phyloP scores from a whole-genome alignment of 2,888 invertebrate genomes.

The Agrilus cyanescens region DNA sequence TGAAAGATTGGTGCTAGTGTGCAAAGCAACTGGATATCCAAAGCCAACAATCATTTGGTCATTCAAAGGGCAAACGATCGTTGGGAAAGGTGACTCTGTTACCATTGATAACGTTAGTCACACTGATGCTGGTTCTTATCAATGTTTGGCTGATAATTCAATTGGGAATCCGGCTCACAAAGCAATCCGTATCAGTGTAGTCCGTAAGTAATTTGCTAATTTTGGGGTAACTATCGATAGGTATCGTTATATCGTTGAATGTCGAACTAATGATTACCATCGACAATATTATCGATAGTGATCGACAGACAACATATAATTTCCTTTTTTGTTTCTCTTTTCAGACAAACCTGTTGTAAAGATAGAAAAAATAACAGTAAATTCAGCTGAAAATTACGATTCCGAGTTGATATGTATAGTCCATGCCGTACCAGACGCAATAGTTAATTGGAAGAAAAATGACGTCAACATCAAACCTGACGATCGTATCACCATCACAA shows the following conservation, averaged over 20 bases:
- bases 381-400: conserved; percentile 32
- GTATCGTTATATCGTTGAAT: no score
- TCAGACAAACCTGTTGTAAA: conserved; percentile 35
- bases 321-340: conserved; percentile 12
- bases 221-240: no score
- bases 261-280: no score
- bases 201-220: conserved; percentile 31
- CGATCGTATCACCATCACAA: conserved; percentile 18
- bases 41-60: conserved; percentile 36
- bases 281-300: neutral
- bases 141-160: conserved; percentile 37
- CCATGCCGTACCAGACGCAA: conserved; percentile 33
- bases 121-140: conserved; percentile 34
- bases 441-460: conserved; percentile 30
- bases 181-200: conserved; percentile 27
- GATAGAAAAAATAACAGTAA: conserved; percentile 33
- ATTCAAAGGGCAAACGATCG: conserved; percentile 20
- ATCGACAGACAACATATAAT: no score
- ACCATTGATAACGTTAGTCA: conserved; percentile 27
- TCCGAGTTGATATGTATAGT: conserved; percentile 36
- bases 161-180: conserved; percentile 28
- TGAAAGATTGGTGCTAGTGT: conserved; percentile 31
- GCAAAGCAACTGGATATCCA: conserved; percentile 34
- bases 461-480: conserved; percentile 21
- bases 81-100: conserved; percentile 25